Percentiles rank a stretch among this genome's conserved stretches.
phyloP scores from a whole-genome alignment of 2,888 invertebrate genomes.

The Gymnocheta viridis region DNA sequence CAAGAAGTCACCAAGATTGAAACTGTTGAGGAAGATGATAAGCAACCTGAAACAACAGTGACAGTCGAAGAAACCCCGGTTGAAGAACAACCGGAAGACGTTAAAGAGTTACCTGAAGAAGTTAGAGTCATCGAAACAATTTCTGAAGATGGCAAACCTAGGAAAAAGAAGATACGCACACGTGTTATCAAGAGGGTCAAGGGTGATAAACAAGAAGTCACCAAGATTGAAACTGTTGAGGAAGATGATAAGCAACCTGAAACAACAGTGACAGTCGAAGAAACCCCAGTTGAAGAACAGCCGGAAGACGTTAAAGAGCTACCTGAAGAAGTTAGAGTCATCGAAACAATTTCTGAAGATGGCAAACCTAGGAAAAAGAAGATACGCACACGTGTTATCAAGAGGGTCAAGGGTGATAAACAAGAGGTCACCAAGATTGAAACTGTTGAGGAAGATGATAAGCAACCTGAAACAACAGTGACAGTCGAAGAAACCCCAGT shows the following conservation, averaged over 20 bases:
- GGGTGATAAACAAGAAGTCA: slow-evolving; percentile 24
- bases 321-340: slow-evolving; percentile 11
- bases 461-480: slow-evolving; percentile 14
- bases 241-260: slow-evolving; percentile 16
- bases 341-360: slow-evolving; percentile 8
- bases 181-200: slow-evolving; percentile 10
- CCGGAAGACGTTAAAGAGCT: slow-evolving; percentile 1
- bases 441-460: slow-evolving; percentile 30
- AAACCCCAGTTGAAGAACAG: background rate
- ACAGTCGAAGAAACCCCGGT: background rate
- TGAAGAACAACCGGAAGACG: slow-evolving; percentile 1
- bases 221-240: slow-evolving; percentile 27
- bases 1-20: slow-evolving; percentile 20
- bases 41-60: slow-evolving; percentile 12
- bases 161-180: slow-evolving; percentile 13
- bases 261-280: slow-evolving; percentile 19
- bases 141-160: background rate
- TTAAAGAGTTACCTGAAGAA: background rate
- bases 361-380: slow-evolving; percentile 8
- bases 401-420: slow-evolving; percentile 8
- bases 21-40: slow-evolving; percentile 25
- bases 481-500: slow-evolving; percentile 1
- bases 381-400: slow-evolving; percentile 21
- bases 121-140: slow-evolving; percentile 3
- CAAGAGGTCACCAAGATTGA: slow-evolving; percentile 25